Evolutionary conservation across 2,888 invertebrate species (phyloP), one percentile per base, ranked within the genome.

Genomic region (Nomada hirtipes): DNA sequence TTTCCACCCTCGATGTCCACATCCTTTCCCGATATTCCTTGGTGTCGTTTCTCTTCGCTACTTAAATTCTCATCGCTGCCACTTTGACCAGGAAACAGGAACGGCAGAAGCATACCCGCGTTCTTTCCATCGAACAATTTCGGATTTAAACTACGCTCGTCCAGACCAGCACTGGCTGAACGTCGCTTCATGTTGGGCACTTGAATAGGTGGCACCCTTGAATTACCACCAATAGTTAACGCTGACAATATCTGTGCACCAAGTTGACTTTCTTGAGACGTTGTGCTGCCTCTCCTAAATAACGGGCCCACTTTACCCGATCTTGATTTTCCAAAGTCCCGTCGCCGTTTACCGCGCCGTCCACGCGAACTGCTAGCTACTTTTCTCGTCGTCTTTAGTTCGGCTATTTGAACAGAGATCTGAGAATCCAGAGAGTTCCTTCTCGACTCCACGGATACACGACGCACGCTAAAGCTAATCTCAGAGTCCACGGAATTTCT

Each of bases 361-460:
- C 89, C 89, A 93, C 90, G 86, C 1, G 72, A 94, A n/a, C 85
- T 90, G 86, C 92, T 86, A 77, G 94, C 95, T 1, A 96, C 95
- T 92, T 97, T 97, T 2, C 94, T 93, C 4, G 95, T 95, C 7
- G 91, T 91, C 59, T 91, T 91, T 3, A 91, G 69, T 93, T 98
- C 97, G 0, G 97, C 97, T 63, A 97, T 97, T 93, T 97, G 97
- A 0, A 98, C 97, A 0, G 97, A 97, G 65, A 97, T 95, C 91
- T 98, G 98, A 70, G 98, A 98, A 91, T 98, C 98, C 23, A 98
- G 96, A 0, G 98, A 98, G 93, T 98, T 98, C 57, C 98, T 95
- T 11, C 98, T 95, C 0, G 98, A 98, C 92, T 98, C 98, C 1
- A 98, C 97, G 0, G 98, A 98, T 0, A 98, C 97, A 91, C 97